Evolutionary conservation across 2,888 invertebrate genomes (phyloP).

Genomic region (Drepana falcataria): DNA sequence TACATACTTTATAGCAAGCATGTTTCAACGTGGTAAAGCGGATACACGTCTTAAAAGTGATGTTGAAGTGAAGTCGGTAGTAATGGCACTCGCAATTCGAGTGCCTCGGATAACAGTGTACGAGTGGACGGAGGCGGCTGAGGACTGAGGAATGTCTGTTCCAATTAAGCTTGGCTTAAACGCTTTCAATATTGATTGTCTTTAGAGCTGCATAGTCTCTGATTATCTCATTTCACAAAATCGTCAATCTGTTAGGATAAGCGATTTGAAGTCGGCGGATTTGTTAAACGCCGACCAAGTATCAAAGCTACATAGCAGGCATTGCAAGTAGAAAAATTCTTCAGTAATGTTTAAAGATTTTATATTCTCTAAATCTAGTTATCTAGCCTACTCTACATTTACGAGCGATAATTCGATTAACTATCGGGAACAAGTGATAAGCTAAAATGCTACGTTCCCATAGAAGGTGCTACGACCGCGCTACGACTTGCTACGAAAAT

Average conservation of each 20-base stretch:
- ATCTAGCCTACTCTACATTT: background rate
- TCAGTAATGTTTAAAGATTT: background rate
- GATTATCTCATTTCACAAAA: too few relatives aligned
- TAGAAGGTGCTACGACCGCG: background rate
- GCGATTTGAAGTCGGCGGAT: too few relatives aligned
- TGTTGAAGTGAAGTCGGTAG: slow-evolving; percentile 38
- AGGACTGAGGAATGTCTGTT: slow-evolving; percentile 10
- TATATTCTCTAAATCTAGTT: background rate
- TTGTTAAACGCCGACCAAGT: too few relatives aligned
- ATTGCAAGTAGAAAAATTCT: background rate
- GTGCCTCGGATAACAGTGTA: slow-evolving; percentile 17
- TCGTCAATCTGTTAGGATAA: too few relatives aligned
- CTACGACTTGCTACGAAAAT: background rate
- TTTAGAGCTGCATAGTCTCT: background rate
- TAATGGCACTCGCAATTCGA: slow-evolving; percentile 27
- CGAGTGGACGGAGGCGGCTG: slow-evolving; percentile 13
- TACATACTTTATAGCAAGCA: slow-evolving; percentile 26
- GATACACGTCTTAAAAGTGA: slow-evolving; percentile 50
- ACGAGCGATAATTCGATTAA: background rate
- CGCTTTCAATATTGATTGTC: slow-evolving; percentile 4
- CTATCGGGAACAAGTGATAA: background rate
- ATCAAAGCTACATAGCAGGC: too few relatives aligned
- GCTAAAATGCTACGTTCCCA: background rate
- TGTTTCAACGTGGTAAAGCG: slow-evolving; percentile 40
- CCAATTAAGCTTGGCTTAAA: slow-evolving; percentile 18